Percentiles rank a stretch among this genome's conserved stretches.
phyloP scores from a whole-genome alignment of 2,113 vertebrate species.

The Peromyscus maniculatus region DNA sequence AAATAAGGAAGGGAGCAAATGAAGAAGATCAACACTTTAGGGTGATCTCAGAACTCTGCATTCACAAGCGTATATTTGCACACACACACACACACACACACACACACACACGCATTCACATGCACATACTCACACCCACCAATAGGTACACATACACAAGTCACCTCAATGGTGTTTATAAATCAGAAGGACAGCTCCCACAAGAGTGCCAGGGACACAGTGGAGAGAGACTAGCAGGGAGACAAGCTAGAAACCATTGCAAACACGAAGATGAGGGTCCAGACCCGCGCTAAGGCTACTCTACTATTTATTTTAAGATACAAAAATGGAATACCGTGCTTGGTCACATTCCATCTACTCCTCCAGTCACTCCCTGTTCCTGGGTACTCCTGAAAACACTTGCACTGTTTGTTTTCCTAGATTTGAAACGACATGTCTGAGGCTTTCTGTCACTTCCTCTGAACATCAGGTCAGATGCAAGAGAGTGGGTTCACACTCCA shows the following conservation, averaged over 20 bases:
- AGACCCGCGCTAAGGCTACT: not conserved
- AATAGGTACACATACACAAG: not conserved
- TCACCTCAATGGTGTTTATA: not conserved
- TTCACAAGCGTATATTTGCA: not conserved
- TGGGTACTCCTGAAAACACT: not conserved
- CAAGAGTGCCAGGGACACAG: not conserved
- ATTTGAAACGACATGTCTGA: not conserved
- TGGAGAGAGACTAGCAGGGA: not conserved
- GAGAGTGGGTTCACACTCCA: too few relatives aligned
- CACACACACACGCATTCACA: not conserved
- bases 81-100: too few relatives aligned
- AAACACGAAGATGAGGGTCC: not conserved
- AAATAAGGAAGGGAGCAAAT: too few relatives aligned
- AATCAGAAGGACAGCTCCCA: not conserved
- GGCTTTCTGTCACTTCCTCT: not conserved
- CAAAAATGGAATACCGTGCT: not conserved
- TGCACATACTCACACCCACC: not conserved
- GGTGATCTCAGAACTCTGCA: not conserved
- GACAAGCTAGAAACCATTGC: not conserved
- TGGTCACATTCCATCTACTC: fast-evolving
- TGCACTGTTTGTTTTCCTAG: not conserved
- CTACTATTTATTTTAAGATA: not conserved
- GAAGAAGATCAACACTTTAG: not conserved
- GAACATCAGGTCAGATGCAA: not conserved
- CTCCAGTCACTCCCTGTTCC: not conserved